Evolutionary conservation across 2,797 vertebrate genomes (phyloP).

Genomic region (Clarias laeviceps): DNA sequence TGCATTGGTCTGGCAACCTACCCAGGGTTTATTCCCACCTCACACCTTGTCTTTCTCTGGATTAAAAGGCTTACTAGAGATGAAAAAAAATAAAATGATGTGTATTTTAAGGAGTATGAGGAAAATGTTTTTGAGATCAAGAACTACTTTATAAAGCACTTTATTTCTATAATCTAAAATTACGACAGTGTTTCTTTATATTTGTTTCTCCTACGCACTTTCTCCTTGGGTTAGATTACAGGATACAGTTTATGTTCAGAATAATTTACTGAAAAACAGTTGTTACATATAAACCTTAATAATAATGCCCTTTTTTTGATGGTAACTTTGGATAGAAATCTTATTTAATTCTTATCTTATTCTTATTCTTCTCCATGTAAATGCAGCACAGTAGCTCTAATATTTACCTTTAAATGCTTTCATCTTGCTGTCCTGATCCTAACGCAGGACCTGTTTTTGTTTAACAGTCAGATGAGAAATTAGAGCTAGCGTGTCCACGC

Average conservation of each 20-base stretch:
- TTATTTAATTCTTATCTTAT: background rate
- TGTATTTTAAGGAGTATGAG: slow-evolving; percentile 8
- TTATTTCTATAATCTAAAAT: background rate
- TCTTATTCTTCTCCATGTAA: background rate
- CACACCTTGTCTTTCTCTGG: background rate
- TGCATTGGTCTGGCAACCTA: background rate
- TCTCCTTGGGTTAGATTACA: background rate
- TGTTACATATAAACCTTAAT: background rate
- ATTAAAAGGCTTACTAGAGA: background rate
- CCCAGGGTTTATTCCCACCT: slow-evolving; percentile 9
- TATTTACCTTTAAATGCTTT: background rate
- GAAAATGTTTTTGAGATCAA: slow-evolving; percentile 4
- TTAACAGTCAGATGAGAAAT: background rate
- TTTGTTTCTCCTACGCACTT: background rate
- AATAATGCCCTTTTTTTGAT: background rate
- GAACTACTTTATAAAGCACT: background rate
- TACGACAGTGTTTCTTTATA: background rate
- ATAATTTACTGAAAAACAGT: background rate
- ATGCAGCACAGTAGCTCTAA: background rate
- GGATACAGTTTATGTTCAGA: background rate
- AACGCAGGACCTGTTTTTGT: background rate
- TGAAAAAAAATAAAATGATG: background rate
- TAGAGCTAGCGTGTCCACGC: background rate
- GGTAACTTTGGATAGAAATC: background rate
- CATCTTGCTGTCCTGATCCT: background rate